phyloP scores from a whole-genome alignment of 2,888 invertebrate genomes.

The Ophion costatus region DNA sequence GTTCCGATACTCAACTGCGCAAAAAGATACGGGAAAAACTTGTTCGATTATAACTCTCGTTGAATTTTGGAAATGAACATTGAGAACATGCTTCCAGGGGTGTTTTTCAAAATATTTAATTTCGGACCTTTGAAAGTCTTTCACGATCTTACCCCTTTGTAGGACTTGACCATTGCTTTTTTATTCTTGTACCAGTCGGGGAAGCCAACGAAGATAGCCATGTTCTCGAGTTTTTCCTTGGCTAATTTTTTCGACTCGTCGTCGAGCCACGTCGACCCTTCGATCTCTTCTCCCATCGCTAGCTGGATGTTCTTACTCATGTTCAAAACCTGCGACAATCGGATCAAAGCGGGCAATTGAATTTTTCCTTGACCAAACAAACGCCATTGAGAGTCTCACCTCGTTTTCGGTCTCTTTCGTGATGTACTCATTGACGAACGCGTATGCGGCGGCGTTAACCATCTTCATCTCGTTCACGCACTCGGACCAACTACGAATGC shows the following conservation, averaged over 20 bases:
- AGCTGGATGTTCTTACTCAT: conserved; percentile 84
- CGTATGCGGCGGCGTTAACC: conserved; percentile 54
- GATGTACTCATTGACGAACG: conserved; percentile 61
- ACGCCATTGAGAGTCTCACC: conserved; percentile 23
- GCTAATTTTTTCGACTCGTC: conserved; percentile 84
- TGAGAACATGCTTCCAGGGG: too few species aligned
- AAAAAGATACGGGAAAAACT: neutral
- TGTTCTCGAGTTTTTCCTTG: conserved; percentile 84
- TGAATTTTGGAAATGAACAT: too few species aligned
- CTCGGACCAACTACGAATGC: conserved; percentile 50
- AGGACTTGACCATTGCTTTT: conserved; percentile 84
- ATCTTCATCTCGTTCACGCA: conserved; percentile 61
- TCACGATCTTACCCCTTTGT: conserved; percentile 82
- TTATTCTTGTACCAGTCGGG: conserved; percentile 85
- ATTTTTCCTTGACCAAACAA: neutral
- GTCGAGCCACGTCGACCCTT: conserved; percentile 86
- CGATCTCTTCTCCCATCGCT: conserved; percentile 84
- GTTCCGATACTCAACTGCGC: conserved; percentile 58
- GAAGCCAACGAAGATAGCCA: conserved; percentile 85
- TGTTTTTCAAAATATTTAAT: neutral
- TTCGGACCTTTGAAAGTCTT: neutral
- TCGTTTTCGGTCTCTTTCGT: conserved; percentile 47
- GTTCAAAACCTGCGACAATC: neutral
- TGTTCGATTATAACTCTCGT: neutral
- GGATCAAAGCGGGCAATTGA: neutral